Percentiles rank a stretch among this genome's conserved stretches.
Evolutionary conservation across 1,140 invertebrate species (phyloP).

Genomic region (Drosophila pseudoobscura): DNA sequence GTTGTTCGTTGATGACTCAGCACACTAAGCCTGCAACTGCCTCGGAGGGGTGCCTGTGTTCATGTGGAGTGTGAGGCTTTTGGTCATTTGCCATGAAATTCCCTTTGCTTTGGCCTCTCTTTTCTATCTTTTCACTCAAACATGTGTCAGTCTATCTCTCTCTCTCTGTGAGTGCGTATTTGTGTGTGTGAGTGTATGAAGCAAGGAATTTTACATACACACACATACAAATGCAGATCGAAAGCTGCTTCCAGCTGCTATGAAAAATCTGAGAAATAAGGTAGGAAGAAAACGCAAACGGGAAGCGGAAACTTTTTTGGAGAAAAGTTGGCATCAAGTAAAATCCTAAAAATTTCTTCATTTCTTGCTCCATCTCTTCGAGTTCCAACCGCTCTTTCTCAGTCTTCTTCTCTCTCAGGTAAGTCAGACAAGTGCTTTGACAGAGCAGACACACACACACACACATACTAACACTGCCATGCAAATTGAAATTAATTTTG

Average conservation of each 20-base stretch:
- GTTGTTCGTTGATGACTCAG: constrained; percentile 66
- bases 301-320: constrained; percentile 38
- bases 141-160: constrained; percentile 8
- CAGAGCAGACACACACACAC: constrained; percentile 35
- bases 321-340: constrained; percentile 36
- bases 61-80: background rate
- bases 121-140: constrained; percentile 33
- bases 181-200: constrained; percentile 11
- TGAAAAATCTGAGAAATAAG: constrained; percentile 9
- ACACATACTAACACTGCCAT: constrained; percentile 20
- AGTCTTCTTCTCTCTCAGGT: constrained; percentile 21
- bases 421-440: constrained; percentile 51
- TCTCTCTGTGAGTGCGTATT: constrained; percentile 18
- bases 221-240: constrained; percentile 23
- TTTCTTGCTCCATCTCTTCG: constrained; percentile 8
- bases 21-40: constrained; percentile 16
- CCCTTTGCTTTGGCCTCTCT: constrained; percentile 14
- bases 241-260: background rate
- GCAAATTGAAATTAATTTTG: constrained; percentile 73
- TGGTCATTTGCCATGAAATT: constrained; percentile 35
- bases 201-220: background rate
- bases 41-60: background rate
- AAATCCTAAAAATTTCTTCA: constrained; percentile 42
- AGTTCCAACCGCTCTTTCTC: background rate
- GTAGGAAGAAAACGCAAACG: constrained; percentile 9